Conservation (phyloP, 2,113 vertebrate genomes). For the Ahaetulla prasina region DNA sequence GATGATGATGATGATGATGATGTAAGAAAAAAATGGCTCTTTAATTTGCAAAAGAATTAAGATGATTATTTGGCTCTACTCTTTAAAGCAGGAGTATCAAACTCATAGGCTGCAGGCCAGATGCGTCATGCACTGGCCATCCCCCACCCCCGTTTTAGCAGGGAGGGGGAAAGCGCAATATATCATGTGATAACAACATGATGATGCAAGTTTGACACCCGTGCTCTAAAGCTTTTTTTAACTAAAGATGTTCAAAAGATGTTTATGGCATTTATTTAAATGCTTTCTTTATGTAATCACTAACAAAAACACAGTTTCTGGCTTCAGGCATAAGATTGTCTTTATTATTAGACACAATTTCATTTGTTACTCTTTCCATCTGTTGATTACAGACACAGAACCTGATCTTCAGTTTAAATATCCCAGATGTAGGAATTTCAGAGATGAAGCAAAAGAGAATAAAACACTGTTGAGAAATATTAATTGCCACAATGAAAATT, state of each 20-base stretch:
- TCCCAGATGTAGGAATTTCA: not conserved
- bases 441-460: not conserved
- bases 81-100: too few relatives aligned
- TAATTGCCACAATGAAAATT: not conserved
- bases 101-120: too few relatives aligned
- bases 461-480: not conserved
- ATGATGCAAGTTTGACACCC: too few relatives aligned
- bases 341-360: not conserved
- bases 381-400: not conserved
- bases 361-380: not conserved
- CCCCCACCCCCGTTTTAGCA: too few relatives aligned
- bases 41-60: not conserved
- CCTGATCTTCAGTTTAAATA: conserved; percentile 26
- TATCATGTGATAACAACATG: too few relatives aligned
- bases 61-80: not conserved
- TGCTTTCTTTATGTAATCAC: not conserved
- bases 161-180: too few relatives aligned
- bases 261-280: not conserved
- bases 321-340: not conserved
- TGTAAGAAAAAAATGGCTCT: not conserved
- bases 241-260: not conserved
- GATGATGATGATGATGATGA: too few relatives aligned
- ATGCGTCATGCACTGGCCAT: too few relatives aligned
- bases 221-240: not conserved
- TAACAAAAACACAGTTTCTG: not conserved